Conservation (phyloP, 2,797 vertebrate genomes). For the Sparus aurata region DNA sequence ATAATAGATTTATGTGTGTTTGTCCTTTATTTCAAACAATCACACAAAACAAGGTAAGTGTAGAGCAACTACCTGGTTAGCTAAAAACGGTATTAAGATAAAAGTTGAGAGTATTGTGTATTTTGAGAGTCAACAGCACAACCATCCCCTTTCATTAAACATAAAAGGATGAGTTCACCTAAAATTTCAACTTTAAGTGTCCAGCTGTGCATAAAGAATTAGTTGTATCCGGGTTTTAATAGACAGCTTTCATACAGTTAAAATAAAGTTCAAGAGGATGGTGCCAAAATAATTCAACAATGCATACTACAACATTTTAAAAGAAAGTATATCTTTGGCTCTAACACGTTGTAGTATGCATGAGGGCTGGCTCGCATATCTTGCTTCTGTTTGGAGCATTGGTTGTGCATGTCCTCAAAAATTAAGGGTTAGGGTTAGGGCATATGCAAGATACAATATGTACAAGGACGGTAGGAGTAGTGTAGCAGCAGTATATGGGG, state of each 20-base stretch:
- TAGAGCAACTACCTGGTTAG: neutral
- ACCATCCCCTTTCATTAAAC: neutral
- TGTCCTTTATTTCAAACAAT: neutral
- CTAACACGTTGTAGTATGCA: too few relatives aligned
- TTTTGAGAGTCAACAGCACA: neutral
- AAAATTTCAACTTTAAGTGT: neutral
- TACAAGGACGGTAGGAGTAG: too few relatives aligned
- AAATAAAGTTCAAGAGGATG: neutral
- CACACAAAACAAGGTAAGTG: neutral
- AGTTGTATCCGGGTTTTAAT: neutral
- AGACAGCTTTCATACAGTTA: neutral
- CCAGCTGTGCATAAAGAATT: neutral
- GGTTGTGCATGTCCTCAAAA: too few relatives aligned
- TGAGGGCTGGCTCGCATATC: too few relatives aligned
- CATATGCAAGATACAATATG: too few relatives aligned
- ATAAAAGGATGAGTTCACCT: neutral
- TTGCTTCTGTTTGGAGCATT: too few relatives aligned
- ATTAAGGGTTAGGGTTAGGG: too few relatives aligned
- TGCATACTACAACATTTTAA: too few relatives aligned
- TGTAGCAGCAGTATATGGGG: too few relatives aligned
- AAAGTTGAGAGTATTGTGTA: neutral
- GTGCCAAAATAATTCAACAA: too few relatives aligned
- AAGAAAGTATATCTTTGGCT: too few relatives aligned
- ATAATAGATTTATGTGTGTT: conserved; percentile 26
- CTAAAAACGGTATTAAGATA: neutral